Base-by-base conservation (phyloP, 1,140 invertebrate species). In the Aphaenogaster rudis region DNA sequence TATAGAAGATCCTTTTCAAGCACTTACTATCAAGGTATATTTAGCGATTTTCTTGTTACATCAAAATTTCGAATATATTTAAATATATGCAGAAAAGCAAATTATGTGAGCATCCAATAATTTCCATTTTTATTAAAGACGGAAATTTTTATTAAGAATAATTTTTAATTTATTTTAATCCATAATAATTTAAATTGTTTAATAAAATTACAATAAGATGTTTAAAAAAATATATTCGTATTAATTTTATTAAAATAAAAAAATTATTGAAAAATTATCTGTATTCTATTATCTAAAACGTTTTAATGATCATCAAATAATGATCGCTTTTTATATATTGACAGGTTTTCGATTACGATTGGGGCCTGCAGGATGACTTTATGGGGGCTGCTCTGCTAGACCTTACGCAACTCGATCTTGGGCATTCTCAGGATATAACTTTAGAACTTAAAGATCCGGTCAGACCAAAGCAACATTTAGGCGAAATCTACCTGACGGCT, bases 331-430 rank as follows among this genome's bases (percentile, higher is more conserved):
- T 39, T 80, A 67, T 81, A 64, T 93, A 88, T 86, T 76, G 52
- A 28, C 92, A 98, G 97, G 98, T 99, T 21, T 99, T 98, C 94
- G 99, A 99, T 96, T 99, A 99, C 94, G 99, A 99, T 94, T 99
- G 99, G 97, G 99, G 99, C 45, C 96, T 99, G 67, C 97, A 98
- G 96, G 99, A 99, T 95, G 99, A 99, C 96, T 99, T 99, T 93
- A 99, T 99, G 98, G 99, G 99, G 15, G 97, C 97, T 71, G 98
- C 98, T 3, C 96, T 96, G 67, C 95, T 99, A 85, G 98, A 99
- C 94, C 96, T 99, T 45, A 98, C 97, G 7, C 96, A 97, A 86
- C 94, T 99, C 77, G 98, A 99, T 89, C 95, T 99, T 39, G 97
- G 98, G 88, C 97, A 98, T 89, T 94, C 97, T 8, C 97, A 97